These are phyloP conservation scores for Pteruthius melanotis DNA, from an alignment of 2,113 vertebrate genomes.

Conservation along the genomic window DNA sequence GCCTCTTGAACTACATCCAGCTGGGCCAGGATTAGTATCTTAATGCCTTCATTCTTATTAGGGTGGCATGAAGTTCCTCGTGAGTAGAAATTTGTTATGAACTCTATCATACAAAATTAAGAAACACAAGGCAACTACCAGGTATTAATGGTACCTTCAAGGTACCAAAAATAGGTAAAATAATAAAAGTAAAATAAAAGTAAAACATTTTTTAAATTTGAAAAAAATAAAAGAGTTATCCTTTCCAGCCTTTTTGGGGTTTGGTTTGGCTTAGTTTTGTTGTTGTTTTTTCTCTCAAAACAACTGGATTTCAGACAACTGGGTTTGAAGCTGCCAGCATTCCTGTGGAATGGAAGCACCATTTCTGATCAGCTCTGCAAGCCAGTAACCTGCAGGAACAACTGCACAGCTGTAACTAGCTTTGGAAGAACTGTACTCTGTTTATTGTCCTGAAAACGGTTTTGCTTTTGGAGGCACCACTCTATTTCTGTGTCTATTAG, in stretches of 20 bases:
- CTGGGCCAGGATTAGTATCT: neutral
- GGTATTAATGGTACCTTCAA: neutral
- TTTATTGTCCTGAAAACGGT: neutral
- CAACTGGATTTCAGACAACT: neutral
- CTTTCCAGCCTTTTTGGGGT: neutral
- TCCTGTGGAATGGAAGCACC: neutral
- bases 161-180: rapidly evolving
- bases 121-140: neutral
- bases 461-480: neutral
- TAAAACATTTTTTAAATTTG: neutral
- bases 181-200: no score
- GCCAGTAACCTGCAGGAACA: neutral
- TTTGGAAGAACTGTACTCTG: neutral
- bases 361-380: neutral
- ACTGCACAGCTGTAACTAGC: neutral
- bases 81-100: neutral
- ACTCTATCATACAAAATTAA: neutral
- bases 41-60: neutral
- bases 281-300: neutral
- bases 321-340: neutral
- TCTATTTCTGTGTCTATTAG: neutral
- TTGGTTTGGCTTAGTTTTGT: neutral
- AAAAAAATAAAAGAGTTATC: neutral
- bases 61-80: rapidly evolving
- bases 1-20: neutral